Conservation (phyloP, 2,113 vertebrate species). For the Oenanthe melanoleuca region DNA sequence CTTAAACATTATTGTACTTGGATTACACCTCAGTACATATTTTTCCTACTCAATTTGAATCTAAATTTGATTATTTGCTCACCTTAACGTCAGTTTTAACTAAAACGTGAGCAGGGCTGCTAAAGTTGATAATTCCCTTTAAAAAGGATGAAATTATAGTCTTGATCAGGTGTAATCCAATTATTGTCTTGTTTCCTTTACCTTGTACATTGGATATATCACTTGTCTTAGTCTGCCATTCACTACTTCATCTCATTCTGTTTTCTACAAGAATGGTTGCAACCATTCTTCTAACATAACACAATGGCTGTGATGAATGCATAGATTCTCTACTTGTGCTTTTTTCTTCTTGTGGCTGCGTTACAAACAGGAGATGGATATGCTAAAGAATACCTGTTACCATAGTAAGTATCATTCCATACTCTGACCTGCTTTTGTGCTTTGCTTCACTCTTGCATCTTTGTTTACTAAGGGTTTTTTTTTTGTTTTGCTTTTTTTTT, state of each 20-base stretch:
- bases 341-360: constrained; percentile 97
- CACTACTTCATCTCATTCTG: constrained; percentile 79
- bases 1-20: constrained; percentile 84
- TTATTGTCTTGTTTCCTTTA: constrained; percentile 66
- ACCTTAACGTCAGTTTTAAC: background rate
- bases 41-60: background rate
- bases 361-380: constrained; percentile 97
- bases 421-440: constrained; percentile 77
- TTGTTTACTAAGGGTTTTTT: constrained; percentile 39
- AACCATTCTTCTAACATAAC: constrained; percentile 85
- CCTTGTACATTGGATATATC: constrained; percentile 63
- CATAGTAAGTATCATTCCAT: constrained; percentile 97
- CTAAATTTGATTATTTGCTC: background rate
- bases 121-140: background rate
- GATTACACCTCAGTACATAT: constrained; percentile 76
- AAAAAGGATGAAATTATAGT: background rate
- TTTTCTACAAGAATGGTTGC: constrained; percentile 84
- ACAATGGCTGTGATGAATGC: constrained; percentile 93
- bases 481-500: background rate
- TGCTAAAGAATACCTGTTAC: constrained; percentile 99
- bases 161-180: constrained; percentile 81
- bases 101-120: background rate
- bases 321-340: constrained; percentile 99
- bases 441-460: constrained; percentile 78
- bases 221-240: constrained; percentile 76